Conservation (phyloP, 2,113 vertebrate species). For the Sceloporus undulatus region DNA sequence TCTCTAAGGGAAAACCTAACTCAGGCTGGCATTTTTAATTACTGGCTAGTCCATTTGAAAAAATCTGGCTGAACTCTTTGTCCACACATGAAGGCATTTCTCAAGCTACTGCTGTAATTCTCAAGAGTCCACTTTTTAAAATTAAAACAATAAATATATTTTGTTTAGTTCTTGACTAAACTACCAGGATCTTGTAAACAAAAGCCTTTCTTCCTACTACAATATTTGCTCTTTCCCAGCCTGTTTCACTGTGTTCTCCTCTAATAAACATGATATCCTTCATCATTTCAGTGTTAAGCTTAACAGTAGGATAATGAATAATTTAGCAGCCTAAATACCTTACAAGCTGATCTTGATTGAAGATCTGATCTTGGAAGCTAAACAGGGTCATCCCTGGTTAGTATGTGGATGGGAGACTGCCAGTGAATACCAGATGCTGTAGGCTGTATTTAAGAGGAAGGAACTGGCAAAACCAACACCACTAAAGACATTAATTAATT, state of each 20-base stretch:
- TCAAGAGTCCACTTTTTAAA: accelerated
- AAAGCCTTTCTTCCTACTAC: neutral
- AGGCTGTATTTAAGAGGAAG: too few relatives aligned
- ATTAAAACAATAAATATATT: conserved; percentile 1
- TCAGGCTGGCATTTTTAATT: neutral
- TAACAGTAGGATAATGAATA: neutral
- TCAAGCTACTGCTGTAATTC: neutral
- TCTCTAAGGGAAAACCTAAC: neutral
- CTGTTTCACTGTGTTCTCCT: neutral
- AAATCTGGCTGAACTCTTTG: neutral
- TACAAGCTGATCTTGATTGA: too few relatives aligned
- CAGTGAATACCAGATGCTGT: too few relatives aligned
- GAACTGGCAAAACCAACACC: too few relatives aligned
- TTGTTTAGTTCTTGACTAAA: neutral
- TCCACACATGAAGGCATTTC: neutral
- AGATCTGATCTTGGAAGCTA: too few relatives aligned
- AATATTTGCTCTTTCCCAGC: neutral
- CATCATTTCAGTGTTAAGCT: neutral
- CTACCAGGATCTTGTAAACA: neutral
- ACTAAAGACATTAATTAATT: too few relatives aligned
- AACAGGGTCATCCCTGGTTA: too few relatives aligned
- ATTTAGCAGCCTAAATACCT: too few relatives aligned
- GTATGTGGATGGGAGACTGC: too few relatives aligned
- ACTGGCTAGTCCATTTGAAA: neutral
- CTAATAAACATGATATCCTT: neutral